A percentile compares a stretch with the other conserved stretches of the same genome.
These are phyloP conservation scores for Pollenia griseotomentosa DNA, from an alignment of 2,888 invertebrate genomes.

Conservation along the genomic window DNA sequence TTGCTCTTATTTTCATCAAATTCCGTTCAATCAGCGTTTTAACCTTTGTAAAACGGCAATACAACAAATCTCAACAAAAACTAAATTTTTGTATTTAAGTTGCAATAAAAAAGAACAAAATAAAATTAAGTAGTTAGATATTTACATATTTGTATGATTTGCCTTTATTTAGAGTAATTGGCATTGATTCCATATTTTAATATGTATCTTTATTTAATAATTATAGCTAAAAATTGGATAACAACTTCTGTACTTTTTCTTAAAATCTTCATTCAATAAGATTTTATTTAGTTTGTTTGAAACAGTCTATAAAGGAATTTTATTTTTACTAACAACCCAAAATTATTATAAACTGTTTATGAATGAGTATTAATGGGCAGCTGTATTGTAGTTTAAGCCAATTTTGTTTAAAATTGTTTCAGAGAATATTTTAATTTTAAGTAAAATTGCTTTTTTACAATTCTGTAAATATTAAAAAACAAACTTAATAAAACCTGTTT, in stretches of 20 bases:
- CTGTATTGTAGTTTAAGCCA: background rate
- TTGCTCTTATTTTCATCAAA: no score
- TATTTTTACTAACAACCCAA: background rate
- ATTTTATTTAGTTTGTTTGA: constrained; percentile 63
- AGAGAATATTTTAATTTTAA: constrained; percentile 13
- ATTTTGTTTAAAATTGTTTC: background rate
- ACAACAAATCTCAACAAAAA: background rate
- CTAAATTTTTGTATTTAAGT: background rate
- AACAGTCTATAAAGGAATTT: background rate
- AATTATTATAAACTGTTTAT: background rate
- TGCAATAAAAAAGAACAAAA: background rate
- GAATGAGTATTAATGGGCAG: background rate
- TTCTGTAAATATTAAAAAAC: constrained; percentile 19
- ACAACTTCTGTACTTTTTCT: constrained; percentile 50
- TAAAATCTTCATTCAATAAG: constrained; percentile 30
- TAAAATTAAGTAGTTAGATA: constrained; percentile 39
- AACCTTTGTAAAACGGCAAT: no score
- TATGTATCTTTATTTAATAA: constrained; percentile 49
- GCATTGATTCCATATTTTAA: constrained; percentile 52
- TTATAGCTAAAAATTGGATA: constrained; percentile 66
- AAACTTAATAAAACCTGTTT: constrained; percentile 66
- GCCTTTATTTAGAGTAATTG: constrained; percentile 45
- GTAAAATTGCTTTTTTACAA: background rate
- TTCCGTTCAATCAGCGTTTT: no score
- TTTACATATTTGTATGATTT: constrained; percentile 44